phyloP scores from a whole-genome alignment of 2,113 vertebrate species.

The Microcebus murinus region DNA sequence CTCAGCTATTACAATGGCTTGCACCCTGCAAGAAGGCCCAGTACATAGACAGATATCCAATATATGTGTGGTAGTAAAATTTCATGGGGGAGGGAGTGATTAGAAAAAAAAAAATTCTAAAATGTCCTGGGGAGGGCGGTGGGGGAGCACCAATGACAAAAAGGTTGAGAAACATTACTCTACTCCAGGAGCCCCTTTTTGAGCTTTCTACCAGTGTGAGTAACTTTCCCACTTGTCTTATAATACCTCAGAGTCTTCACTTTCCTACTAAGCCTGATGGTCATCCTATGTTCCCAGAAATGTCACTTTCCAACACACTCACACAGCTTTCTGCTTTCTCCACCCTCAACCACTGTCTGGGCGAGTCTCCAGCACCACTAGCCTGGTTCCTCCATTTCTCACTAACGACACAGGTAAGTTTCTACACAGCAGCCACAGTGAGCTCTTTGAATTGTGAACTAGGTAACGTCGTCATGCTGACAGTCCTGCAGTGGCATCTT shows the following conservation, averaged over 20 bases:
- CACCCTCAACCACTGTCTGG: neutral
- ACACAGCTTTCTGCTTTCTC: neutral
- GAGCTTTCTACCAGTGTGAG: neutral
- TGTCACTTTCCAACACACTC: neutral
- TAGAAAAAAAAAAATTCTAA: neutral
- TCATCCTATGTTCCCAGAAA: neutral
- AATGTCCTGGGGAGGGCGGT: neutral
- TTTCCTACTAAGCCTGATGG: neutral
- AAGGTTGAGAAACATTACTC: neutral
- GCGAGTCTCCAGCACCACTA: neutral
- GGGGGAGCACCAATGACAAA: neutral
- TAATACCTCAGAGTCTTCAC: neutral
- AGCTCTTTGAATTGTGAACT: neutral
- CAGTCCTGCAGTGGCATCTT: too few species aligned
- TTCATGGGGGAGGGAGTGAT: neutral
- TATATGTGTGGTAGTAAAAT: neutral
- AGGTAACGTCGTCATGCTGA: neutral
- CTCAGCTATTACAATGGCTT: neutral
- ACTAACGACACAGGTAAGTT: too few species aligned
- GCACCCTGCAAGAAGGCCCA: too few species aligned
- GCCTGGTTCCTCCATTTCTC: neutral
- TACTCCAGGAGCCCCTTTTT: neutral
- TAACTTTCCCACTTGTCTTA: too few species aligned
- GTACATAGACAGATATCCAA: neutral
- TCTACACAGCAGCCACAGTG: neutral